Evolutionary conservation across 2,113 vertebrate genomes (phyloP), one percentile per base, ranked within the genome.

Genomic region (Ceyx cyanopectus): DNA sequence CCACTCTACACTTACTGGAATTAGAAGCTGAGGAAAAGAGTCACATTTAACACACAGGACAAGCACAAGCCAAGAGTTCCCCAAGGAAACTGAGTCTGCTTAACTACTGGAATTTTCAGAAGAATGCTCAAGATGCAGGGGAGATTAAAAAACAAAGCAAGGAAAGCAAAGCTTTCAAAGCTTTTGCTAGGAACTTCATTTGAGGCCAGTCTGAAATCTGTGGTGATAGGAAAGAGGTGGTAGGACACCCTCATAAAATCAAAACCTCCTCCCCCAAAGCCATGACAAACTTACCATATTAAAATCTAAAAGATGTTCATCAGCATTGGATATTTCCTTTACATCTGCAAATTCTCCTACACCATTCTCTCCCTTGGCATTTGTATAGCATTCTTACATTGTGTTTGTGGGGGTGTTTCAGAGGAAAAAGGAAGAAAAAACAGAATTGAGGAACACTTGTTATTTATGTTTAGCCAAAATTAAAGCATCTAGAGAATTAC

Each of bases 281-380:
- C 82, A 12, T 30, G 22, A 50, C 60, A 87, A 91, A 98, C 97
- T 98, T 98, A 98, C 98, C 97, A 98, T 98, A 96, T 98, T 98
- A 97, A 98, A 97, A 97, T 98, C 98, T 97, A 98, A 96, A 95
- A 97, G 97, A 82, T 94, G 97, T 92, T 98, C 98, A 96, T 97
- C 98, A 80, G 89, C 95, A 95, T 96, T 95, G 96, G 98, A 82
- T 82, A 94, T 88, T 83, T 98, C 98, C 96, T 98, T 98, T 96
- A 83, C 94, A 96, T 97, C 97, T 90, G 96, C 93, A 94, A 91
- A 92, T 65, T 98, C 97, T 97, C 97, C 98, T 95, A 97, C 88
- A 96, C 96, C 97, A 96, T 96, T 97, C 91, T 98, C 97, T 93
- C 96, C 97, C 97, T 98, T 97, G 94, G 97, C 93, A 96, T 97